Evolutionary conservation across 2,797 vertebrate genomes (phyloP), one percentile per base, ranked within the genome.

Genomic region (Choloepus didactylus): DNA sequence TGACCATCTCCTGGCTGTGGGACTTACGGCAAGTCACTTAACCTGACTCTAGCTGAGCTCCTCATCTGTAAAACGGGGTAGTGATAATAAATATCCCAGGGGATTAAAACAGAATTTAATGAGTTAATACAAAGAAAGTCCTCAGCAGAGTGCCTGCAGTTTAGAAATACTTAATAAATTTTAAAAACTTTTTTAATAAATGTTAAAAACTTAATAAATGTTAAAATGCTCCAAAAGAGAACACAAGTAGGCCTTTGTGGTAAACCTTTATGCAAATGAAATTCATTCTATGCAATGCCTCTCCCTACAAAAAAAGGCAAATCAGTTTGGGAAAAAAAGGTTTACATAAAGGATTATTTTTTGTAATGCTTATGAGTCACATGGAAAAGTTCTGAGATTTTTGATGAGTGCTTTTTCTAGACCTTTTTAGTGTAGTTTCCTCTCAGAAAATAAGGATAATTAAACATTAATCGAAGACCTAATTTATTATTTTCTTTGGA

Each of bases 401-500:
- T 87, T 90, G 49, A 85, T 29, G 25, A 81, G 35, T 18, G 9
- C 54, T 96, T 95, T 88, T 79, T 89, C 21, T 62, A 92, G 29
- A 92, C 9, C 44, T 41, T 72, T 73, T 84, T 59, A 72, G 64
- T 16, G 8, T 72, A 27, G 27, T 66, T 86, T 86, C 46, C 49
- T 82, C 70, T 64, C 84, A 56, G 44, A 93, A 96, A 95, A 93
- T 62, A 89, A 92, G 56, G 94, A 82, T 91, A 87, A 94, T 70
- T 76, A 89, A 87, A 76, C 27, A 81, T 84, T 77, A 84, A 91
- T 12, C 81, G 19, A 93, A 89, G 59, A 85, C 41, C 59, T 85
- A 90, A 94, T 35, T 87, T 81, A 62, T 83, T 89, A 51, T 93
- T 96, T 96, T 88, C 66, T 75, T 81, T 95, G 49, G n/a, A 46